Conservation (phyloP, 2,113 vertebrate species). For the Apteryx owenii region DNA sequence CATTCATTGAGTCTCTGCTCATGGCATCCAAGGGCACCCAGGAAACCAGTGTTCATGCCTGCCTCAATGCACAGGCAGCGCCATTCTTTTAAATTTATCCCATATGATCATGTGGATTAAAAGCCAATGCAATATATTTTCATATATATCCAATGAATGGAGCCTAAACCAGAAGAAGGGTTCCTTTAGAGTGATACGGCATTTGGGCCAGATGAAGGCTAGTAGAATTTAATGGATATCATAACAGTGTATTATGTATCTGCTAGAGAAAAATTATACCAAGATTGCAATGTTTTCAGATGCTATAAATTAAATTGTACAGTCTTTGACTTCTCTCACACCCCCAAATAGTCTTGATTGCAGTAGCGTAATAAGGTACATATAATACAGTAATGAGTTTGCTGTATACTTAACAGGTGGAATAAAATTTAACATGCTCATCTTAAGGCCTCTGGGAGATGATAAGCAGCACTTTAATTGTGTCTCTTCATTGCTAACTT, state of each 20-base stretch:
- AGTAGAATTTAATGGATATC: slow-evolving; percentile 50
- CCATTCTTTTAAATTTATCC: not conserved
- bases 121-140: not conserved
- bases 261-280: slow-evolving; percentile 29
- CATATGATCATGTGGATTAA: not conserved
- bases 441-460: slow-evolving; percentile 35
- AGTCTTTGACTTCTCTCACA: not conserved
- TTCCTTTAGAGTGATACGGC: not conserved
- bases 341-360: not conserved
- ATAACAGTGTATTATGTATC: slow-evolving; percentile 31
- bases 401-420: not conserved
- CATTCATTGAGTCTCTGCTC: not conserved
- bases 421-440: slow-evolving; percentile 51
- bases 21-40: not conserved
- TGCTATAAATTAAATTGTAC: slow-evolving; percentile 53
- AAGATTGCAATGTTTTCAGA: not conserved
- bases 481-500: slow-evolving; percentile 31
- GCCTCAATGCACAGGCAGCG: not conserved
- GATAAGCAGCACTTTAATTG: slow-evolving; percentile 50
- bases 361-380: not conserved
- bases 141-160: not conserved
- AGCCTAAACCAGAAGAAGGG: not conserved
- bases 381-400: not conserved
- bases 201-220: not conserved
- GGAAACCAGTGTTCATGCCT: not conserved